A percentile compares a stretch with the other conserved stretches of the same genome.
Evolutionary conservation across 2,797 vertebrate genomes (phyloP).

Genomic region (Xiphophorus birchmanni): DNA sequence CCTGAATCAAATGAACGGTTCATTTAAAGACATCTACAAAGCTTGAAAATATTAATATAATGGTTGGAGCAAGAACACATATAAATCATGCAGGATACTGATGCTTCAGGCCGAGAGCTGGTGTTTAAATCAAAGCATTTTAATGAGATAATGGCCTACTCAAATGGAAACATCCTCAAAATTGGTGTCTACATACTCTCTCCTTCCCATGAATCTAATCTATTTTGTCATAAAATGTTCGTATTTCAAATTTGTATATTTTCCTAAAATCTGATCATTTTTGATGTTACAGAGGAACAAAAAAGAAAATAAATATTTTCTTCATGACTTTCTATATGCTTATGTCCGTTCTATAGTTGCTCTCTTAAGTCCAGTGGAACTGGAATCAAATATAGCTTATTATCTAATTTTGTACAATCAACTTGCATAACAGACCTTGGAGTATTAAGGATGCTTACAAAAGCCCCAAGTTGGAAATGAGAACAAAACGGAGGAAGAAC

Average conservation of each 20-base stretch:
- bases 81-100: neutral
- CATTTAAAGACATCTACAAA: neutral
- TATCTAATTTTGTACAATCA: constrained; percentile 57
- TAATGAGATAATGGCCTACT: neutral
- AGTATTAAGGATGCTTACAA: constrained; percentile 51
- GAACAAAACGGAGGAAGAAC: constrained; percentile 42
- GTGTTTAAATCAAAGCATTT: neutral
- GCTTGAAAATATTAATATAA: neutral
- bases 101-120: neutral
- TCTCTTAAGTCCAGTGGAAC: constrained; percentile 35
- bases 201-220: neutral
- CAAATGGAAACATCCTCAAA: neutral
- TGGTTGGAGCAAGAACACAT: neutral
- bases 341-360: constrained; percentile 18
- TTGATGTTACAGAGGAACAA: constrained; percentile 13
- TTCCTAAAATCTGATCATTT: constrained; percentile 23
- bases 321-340: constrained; percentile 11
- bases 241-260: constrained; percentile 11
- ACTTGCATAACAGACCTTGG: constrained; percentile 45
- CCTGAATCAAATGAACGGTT: neutral
- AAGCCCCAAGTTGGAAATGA: constrained; percentile 43
- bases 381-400: constrained; percentile 48
- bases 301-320: constrained; percentile 9
- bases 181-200: neutral
- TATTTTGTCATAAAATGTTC: constrained; percentile 11